phyloP scores from a whole-genome alignment of 2,888 invertebrate species.

The Gastracanthus pulcherrimus region DNA sequence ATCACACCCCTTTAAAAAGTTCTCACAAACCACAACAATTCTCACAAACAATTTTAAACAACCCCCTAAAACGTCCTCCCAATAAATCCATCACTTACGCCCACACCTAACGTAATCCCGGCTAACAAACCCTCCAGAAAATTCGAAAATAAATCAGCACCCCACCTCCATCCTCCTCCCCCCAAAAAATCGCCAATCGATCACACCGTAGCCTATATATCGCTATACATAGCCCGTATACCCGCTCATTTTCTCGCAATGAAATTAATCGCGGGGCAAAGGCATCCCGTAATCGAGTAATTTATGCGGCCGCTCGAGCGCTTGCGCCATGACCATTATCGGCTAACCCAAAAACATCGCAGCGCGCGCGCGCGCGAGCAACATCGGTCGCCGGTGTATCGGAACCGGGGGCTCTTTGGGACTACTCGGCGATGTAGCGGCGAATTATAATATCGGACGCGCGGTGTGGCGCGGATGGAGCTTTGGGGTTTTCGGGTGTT shows the following conservation, averaged over 20 bases:
- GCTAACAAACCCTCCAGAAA: not conserved
- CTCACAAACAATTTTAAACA: not conserved
- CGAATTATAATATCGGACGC: constrained; percentile 24
- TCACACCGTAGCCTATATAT: not conserved
- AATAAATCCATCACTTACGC: constrained; percentile 50
- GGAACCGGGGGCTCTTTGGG: not conserved
- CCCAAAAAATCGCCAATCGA: not conserved
- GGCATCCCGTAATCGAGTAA: constrained; percentile 48
- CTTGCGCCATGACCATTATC: constrained; percentile 36
- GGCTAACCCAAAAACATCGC: constrained; percentile 50
- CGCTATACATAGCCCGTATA: too few relatives aligned
- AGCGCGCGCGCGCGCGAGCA: not conserved
- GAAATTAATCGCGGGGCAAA: constrained; percentile 26
- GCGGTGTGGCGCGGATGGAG: too few relatives aligned
- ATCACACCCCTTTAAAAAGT: too few relatives aligned
- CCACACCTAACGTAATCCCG: not conserved
- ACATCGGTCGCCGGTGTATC: not conserved
- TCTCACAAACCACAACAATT: too few relatives aligned
- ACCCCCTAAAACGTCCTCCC: not conserved
- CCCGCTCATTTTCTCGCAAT: constrained; percentile 27
- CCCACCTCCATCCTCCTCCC: too few relatives aligned
- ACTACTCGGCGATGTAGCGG: not conserved
- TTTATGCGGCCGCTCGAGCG: constrained; percentile 36
- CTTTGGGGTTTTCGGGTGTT: not conserved
- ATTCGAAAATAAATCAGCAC: constrained; percentile 6